A percentile compares a stretch with the other conserved stretches of the same genome.
Evolutionary conservation across 2,888 invertebrate species (phyloP).

Genomic region (Pachydiplax longipennis): DNA sequence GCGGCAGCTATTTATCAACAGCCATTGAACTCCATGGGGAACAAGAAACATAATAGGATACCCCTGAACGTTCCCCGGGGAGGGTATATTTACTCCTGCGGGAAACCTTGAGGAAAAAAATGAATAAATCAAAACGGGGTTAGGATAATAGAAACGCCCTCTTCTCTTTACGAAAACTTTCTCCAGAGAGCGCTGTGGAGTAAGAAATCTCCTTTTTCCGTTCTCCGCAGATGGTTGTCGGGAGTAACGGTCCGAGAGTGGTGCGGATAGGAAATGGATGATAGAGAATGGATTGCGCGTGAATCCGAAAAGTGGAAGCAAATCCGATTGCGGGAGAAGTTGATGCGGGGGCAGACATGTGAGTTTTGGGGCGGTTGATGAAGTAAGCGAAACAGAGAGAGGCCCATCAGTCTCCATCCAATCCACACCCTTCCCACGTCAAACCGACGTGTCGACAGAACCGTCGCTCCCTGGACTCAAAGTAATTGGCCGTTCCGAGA

Average conservation of each 20-base stretch:
- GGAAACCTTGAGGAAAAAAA: not conserved
- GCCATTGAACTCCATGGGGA: not conserved
- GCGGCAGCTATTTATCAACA: too few species aligned
- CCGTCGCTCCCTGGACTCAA: not conserved
- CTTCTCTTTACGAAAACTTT: not conserved
- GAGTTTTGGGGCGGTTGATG: not conserved
- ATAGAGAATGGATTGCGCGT: not conserved
- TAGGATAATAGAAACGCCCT: not conserved
- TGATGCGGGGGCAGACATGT: not conserved
- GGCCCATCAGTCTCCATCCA: not conserved
- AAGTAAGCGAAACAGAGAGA: not conserved
- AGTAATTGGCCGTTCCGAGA: not conserved
- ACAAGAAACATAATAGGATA: not conserved
- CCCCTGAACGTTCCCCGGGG: not conserved
- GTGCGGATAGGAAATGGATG: not conserved
- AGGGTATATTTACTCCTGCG: not conserved
- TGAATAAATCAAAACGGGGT: not conserved
- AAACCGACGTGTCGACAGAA: not conserved
- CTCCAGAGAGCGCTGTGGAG: not conserved
- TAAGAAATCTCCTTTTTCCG: not conserved
- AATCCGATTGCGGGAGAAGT: not conserved
- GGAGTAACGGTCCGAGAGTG: not conserved
- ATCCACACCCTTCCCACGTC: not conserved
- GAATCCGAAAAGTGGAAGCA: slow-evolving; percentile 21
- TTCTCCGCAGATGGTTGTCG: not conserved